phyloP scores from a whole-genome alignment of 1,140 invertebrate genomes.

The Eriosoma lanigerum region DNA sequence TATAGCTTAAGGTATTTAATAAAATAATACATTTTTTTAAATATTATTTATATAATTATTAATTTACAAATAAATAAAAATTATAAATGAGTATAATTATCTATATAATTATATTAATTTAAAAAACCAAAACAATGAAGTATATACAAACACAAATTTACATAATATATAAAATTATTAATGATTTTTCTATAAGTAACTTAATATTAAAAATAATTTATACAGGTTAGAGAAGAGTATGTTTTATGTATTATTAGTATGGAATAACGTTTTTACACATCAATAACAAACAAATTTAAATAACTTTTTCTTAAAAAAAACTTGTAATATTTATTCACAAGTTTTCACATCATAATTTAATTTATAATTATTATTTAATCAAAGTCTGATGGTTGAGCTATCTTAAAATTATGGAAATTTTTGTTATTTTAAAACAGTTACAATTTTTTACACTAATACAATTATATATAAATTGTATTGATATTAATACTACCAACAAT shows the following conservation, averaged over 20 bases:
- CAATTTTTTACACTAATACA: slow-evolving; percentile 11
- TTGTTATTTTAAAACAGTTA: slow-evolving; percentile 1
- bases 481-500: slow-evolving; percentile 31
- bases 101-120: slow-evolving; percentile 43
- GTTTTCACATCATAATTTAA: neutral
- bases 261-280: slow-evolving; percentile 43
- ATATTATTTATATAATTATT: slow-evolving; percentile 47
- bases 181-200: slow-evolving; percentile 16
- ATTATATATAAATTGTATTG: slow-evolving; percentile 18
- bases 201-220: slow-evolving; percentile 14
- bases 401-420: slow-evolving; percentile 40
- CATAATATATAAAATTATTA: slow-evolving; percentile 3
- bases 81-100: slow-evolving; percentile 52
- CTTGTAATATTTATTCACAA: slow-evolving; percentile 17
- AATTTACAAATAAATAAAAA: slow-evolving; percentile 51
- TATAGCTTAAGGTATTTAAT: neutral
- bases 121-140: slow-evolving; percentile 26
- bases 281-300: slow-evolving; percentile 33
- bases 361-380: neutral
- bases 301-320: neutral
- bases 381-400: slow-evolving; percentile 46
- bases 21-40: slow-evolving; percentile 10
- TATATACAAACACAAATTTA: slow-evolving; percentile 45
- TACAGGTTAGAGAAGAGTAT: slow-evolving; percentile 44
- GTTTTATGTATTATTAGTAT: slow-evolving; percentile 8